A percentile compares a stretch with the other conserved stretches of the same genome.
phyloP scores from a whole-genome alignment of 2,888 invertebrate species.

The Acrobeloides nanus region DNA sequence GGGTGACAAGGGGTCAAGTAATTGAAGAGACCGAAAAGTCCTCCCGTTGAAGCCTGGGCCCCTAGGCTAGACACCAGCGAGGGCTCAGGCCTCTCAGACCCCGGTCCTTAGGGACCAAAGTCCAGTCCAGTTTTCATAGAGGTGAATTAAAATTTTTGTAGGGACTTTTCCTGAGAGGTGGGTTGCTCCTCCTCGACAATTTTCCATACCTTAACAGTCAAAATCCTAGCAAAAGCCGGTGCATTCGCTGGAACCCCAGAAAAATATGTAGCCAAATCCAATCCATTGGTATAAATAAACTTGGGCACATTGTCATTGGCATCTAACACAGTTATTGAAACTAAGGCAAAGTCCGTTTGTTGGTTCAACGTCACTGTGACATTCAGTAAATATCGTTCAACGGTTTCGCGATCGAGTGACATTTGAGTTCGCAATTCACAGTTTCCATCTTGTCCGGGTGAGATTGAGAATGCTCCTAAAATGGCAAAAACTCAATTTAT shows the following conservation, averaged over 20 bases:
- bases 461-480: slow-evolving; percentile 27
- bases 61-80: no score
- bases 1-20: no score
- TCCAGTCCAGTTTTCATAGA: no score
- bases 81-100: no score
- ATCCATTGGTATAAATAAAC: slow-evolving; percentile 62
- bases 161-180: no score
- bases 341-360: slow-evolving; percentile 42
- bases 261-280: slow-evolving; percentile 37
- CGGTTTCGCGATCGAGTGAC: slow-evolving; percentile 46
- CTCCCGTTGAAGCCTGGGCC: no score
- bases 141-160: no score
- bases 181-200: no score
- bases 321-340: slow-evolving; percentile 60
- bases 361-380: slow-evolving; percentile 44
- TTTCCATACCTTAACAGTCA: slow-evolving; percentile 45
- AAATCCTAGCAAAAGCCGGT: slow-evolving; percentile 32
- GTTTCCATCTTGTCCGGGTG: slow-evolving; percentile 43
- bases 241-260: slow-evolving; percentile 42
- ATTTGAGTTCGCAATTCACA: slow-evolving; percentile 43
- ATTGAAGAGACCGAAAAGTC: no score
- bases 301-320: slow-evolving; percentile 89
- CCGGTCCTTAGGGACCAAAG: no score
- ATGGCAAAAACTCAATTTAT: slow-evolving; percentile 15
- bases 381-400: slow-evolving; percentile 50